Evolutionary conservation across 2,888 invertebrate genomes (phyloP), one percentile per base, ranked within the genome.

Genomic region (Andrena camellia): DNA sequence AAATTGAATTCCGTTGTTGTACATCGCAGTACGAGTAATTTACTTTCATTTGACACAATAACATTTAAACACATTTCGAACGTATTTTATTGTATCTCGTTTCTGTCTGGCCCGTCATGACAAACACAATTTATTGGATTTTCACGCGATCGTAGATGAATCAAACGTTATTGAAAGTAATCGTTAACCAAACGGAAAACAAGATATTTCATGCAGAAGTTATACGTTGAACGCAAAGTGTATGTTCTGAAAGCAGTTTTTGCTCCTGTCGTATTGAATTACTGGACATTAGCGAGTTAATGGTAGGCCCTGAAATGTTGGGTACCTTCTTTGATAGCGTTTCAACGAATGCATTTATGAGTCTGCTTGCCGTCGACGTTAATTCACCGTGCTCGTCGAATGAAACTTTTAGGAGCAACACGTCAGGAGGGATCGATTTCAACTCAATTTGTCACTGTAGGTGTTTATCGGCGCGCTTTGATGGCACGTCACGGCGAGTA

Each of bases 391-490:
- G 31, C 52, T 59, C 23, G 8, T 35, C 5, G 52, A 64, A 70
- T 48, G 66, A 59, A 77, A 73, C 33, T 79, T 84, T 80, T 48
- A 59, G 2, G 4, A 20, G 23, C 29, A 23, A 35, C 48, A 31
- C 33, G 50, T 68, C 63, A 10, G 60, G 10, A 17, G 31, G 20
- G 33, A 68, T 78, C 57, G 81, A 74, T 81, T 52, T 29, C 54
- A 33, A 57, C 33, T 59, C 75, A 75, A 78, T 78, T 81, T 67
- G 73, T 81, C 70, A 35, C 54, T 67, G 68, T 66, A 63, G 54
- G 59, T 77, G 81, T 81, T 76, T 85, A 80, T 80, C 63, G 52
- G n/a, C 33, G 79, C 26, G 68, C 26, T 42, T 35, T 35, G 71
- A 26, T 63, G 57, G 48, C 77, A 29, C 42, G 35, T 33, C 81